Base-by-base conservation (phyloP, 2,113 vertebrate species). In the Lota lota region DNA sequence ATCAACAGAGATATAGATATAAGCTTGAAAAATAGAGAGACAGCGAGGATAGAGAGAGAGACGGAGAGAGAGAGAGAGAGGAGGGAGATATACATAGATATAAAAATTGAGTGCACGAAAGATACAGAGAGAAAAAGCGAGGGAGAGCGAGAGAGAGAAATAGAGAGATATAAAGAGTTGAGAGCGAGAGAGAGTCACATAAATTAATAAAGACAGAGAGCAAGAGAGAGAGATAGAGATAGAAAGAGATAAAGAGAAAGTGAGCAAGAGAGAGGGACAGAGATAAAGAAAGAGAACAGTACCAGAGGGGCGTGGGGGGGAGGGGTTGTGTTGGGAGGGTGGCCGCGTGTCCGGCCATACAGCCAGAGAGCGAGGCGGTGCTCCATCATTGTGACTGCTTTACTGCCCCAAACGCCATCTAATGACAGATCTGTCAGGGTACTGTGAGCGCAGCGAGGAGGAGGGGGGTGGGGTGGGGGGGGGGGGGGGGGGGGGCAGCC, bases 341-440 rank as follows among this genome's bases (percentile, higher is more conserved):
- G 36, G 5, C 36, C 36, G 36, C 36, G 6, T 11, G 36, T 6
- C 11, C 6, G 67, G 68, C 56, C 69, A 36, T 16, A 22, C 18
- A 59, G 24, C 33, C 12, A 17, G 40, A 20, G 58, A 54, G 75
- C 63, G 77, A 68, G 62, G 79, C 63, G 61, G 83, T 64, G 75
- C 80, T 90, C 82, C 81, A 90, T 90, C 88, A 90, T 78, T 36
- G 81, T 85, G 87, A 84, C 87, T 88, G 87, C 83, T 90, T 90
- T 88, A 88, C 87, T 84, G 88, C 81, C 21, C 22, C 84, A 76
- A 73, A 84, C 84, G 85, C 87, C 84, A 85, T 88, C 85, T 88
- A 90, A 90, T 88, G 88, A 90, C 88, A 88, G 85, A 84, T 85
- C 88, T 87, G 88, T 90, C 87, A 87, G 88, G 70, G 80, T 77